These are phyloP conservation scores for Pammene aurita DNA, from an alignment of 2,888 invertebrate species.

Conservation along the genomic window DNA sequence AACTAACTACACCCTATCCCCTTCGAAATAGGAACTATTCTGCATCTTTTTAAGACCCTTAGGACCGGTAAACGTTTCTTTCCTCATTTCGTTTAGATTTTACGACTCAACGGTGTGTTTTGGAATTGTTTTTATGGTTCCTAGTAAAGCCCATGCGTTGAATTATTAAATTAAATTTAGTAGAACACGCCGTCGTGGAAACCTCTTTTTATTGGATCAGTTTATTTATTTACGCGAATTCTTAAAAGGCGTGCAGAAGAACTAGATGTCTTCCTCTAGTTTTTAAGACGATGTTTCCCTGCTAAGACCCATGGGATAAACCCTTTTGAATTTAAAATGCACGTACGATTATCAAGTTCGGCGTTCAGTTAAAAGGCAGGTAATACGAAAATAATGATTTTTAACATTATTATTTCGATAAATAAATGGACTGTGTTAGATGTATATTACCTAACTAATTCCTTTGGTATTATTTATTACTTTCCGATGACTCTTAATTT, in stretches of 20 bases:
- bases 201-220: conserved; percentile 39
- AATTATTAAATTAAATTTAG: conserved; percentile 70
- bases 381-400: no score
- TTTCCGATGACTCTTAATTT: no score
- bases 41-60: conserved; percentile 45
- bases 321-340: not conserved
- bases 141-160: conserved; percentile 61
- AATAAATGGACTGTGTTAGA: no score
- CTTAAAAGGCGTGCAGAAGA: not conserved
- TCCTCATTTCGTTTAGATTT: conserved; percentile 68
- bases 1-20: conserved; percentile 16
- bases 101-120: conserved; percentile 69
- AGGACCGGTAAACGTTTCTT: conserved; percentile 67
- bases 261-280: conserved; percentile 13
- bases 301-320: not conserved
- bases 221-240: conserved; percentile 38
- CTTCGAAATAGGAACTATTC: conserved; percentile 24
- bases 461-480: no score
- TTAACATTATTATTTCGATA: no score
- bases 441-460: no score
- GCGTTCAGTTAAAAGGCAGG: not conserved
- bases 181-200: conserved; percentile 43
- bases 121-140: conserved; percentile 70
- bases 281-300: not conserved
- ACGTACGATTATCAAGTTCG: not conserved